A percentile compares a stretch with the other conserved stretches of the same genome.
These are phyloP conservation scores for Agriotes lineatus DNA, from an alignment of 2,888 invertebrate species.

Conservation along the genomic window DNA sequence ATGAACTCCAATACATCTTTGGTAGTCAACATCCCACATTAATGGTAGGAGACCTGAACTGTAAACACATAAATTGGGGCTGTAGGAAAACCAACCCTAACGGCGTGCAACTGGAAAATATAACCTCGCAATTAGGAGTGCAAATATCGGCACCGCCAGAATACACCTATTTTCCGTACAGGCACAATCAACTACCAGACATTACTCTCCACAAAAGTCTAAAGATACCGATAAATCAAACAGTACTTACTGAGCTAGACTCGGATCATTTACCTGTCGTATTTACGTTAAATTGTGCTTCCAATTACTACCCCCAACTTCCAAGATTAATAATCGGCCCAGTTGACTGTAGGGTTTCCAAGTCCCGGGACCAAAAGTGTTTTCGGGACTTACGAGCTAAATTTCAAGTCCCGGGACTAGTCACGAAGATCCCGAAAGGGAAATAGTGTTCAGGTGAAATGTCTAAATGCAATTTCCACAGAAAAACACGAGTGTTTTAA, in stretches of 20 bases:
- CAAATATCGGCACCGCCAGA: not conserved
- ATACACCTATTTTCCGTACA: not conserved
- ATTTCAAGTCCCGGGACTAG: too few species aligned
- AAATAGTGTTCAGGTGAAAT: too few species aligned
- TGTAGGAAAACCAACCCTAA: not conserved
- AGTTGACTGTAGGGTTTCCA: not conserved
- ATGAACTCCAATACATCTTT: not conserved
- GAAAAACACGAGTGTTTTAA: too few species aligned
- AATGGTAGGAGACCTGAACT: not conserved
- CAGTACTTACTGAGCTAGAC: not conserved
- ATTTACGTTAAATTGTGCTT: not conserved
- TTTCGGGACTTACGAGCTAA: too few species aligned
- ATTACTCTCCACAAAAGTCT: not conserved
- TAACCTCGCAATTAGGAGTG: not conserved
- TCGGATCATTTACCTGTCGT: conserved; percentile 1
- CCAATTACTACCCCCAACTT: not conserved
- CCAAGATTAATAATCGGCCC: not conserved
- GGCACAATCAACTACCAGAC: not conserved
- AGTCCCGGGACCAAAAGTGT: too few species aligned
- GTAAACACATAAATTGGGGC: not conserved
- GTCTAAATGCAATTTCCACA: too few species aligned
- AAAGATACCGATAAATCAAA: not conserved
- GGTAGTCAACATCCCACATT: not conserved
- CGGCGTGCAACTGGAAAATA: not conserved
- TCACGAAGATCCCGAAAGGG: too few species aligned